phyloP scores from a whole-genome alignment of 2,113 vertebrate genomes.

The Vireo altiloquus region DNA sequence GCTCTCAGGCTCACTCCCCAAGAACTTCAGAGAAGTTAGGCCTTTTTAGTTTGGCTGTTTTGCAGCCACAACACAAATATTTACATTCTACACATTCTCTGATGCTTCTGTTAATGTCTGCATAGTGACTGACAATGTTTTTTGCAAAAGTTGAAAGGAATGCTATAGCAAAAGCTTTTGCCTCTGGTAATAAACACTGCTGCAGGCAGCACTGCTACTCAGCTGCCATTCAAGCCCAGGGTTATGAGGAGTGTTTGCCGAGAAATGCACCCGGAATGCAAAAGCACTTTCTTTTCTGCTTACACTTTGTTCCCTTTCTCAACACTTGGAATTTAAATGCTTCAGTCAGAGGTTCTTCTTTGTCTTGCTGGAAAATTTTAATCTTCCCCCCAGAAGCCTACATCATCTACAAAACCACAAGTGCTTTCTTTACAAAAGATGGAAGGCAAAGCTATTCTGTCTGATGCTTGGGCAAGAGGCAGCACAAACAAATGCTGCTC shows the following conservation, averaged over 20 bases:
- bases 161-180: not conserved
- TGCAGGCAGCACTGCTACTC: not conserved
- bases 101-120: not conserved
- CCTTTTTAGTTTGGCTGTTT: not conserved
- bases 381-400: not conserved
- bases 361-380: not conserved
- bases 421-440: not conserved
- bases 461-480: not conserved
- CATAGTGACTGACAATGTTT: not conserved
- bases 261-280: not conserved
- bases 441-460: not conserved
- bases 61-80: not conserved
- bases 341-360: not conserved
- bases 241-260: not conserved
- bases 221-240: not conserved
- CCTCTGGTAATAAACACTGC: not conserved
- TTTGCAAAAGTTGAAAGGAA: not conserved
- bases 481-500: not conserved
- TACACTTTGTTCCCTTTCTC: not conserved
- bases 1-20: not conserved
- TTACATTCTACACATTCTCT: not conserved
- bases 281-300: not conserved
- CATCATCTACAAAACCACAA: not conserved
- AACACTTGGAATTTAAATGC: constrained; percentile 8
- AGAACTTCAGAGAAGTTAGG: not conserved